Conservation (phyloP, 2,113 vertebrate genomes). For the Triplophysa siluroides region DNA sequence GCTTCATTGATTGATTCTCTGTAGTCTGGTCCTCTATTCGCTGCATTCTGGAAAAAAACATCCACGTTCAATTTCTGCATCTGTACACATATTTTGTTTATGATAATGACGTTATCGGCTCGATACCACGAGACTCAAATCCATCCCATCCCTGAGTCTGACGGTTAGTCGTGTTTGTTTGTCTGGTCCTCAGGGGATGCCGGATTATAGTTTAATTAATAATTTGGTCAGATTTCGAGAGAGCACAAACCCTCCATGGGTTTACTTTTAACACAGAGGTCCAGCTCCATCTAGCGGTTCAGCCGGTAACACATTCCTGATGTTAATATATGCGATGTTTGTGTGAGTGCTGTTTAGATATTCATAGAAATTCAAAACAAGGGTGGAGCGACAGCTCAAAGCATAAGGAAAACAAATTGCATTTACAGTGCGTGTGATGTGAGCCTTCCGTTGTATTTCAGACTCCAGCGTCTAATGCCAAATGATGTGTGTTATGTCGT, state of each 20-base stretch:
- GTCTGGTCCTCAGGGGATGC: constrained; percentile 5
- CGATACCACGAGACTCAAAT: constrained; percentile 59
- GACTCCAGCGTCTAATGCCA: not conserved
- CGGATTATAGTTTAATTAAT: constrained; percentile 23
- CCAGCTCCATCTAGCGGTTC: constrained; percentile 68
- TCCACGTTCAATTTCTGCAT: constrained; percentile 51
- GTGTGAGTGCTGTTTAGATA: constrained; percentile 38
- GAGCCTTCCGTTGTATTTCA: not conserved
- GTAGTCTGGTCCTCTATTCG: not conserved
- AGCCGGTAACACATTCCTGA: accelerated
- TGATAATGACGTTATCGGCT: constrained; percentile 57
- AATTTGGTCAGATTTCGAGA: constrained; percentile 1
- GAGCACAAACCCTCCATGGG: not conserved
- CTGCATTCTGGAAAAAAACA: not conserved
- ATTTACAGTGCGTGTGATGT: constrained; percentile 37
- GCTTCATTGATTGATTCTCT: not conserved
- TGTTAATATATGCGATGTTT: constrained; percentile 39
- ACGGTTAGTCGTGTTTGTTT: constrained; percentile 46
- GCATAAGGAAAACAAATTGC: constrained; percentile 51
- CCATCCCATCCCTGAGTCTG: constrained; percentile 44
- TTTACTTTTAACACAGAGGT: constrained; percentile 45
- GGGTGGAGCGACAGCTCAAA: constrained; percentile 30
- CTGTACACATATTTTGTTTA: constrained; percentile 54
- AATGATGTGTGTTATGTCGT: not conserved
- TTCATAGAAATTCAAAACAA: constrained; percentile 51